phyloP scores from a whole-genome alignment of 2,113 vertebrate genomes.

The Edolisoma coerulescens region DNA sequence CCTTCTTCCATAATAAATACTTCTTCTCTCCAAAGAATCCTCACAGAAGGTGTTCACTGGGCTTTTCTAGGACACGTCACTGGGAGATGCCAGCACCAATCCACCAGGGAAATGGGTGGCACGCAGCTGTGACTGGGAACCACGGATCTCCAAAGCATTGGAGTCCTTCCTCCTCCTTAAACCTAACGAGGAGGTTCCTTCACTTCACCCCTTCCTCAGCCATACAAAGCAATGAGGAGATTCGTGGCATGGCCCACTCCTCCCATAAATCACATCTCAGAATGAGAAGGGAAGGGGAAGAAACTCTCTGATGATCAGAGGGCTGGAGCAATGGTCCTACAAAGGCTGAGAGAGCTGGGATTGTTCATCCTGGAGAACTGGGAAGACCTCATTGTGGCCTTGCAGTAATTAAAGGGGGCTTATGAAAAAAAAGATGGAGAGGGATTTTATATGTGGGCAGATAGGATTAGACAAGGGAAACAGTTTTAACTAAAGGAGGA shows the following conservation, averaged over 20 bases:
- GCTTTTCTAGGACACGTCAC: neutral
- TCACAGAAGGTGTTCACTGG: neutral
- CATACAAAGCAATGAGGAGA: neutral
- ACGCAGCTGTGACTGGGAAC: fast-evolving
- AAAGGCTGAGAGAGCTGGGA: neutral
- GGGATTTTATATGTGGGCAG: neutral
- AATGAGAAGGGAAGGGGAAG: neutral
- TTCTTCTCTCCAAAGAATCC: neutral
- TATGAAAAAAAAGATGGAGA: neutral
- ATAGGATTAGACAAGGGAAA: neutral
- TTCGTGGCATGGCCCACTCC: neutral
- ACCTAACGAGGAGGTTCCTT: neutral
- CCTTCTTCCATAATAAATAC: neutral
- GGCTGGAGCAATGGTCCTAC: neutral
- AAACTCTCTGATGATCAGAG: neutral
- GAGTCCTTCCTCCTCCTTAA: neutral
- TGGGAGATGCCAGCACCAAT: neutral
- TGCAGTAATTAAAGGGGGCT: neutral
- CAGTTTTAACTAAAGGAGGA: neutral
- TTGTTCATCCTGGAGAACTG: neutral
- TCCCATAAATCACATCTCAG: neutral
- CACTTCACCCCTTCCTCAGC: neutral
- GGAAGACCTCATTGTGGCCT: neutral
- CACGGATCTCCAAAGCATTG: fast-evolving
- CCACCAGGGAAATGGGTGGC: neutral